Evolutionary conservation across 2,113 vertebrate genomes (phyloP), one percentile per base, ranked within the genome.

Genomic region (Cariama cristata): DNA sequence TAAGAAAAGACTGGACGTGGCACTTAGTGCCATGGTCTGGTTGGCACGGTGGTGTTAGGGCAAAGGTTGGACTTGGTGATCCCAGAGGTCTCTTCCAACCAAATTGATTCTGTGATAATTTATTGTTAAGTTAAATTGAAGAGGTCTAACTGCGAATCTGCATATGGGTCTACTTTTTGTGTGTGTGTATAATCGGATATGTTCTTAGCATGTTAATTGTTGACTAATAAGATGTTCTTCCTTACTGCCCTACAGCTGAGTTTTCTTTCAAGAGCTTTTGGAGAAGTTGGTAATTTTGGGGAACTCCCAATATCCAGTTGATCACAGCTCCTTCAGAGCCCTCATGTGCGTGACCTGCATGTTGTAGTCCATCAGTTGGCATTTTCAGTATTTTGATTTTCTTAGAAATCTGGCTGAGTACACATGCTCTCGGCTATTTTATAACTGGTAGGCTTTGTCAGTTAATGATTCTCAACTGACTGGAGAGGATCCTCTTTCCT

Each of bases 141-240:
- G 40, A 50, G 17, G 42, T 71, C n/a, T 23, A 23, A 28, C n/a
- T 52, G 9, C 28, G 35, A 44, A 7, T 66, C 62, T 88, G 16
- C 27, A 6, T 21, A n/a, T 60, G 75, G 67, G 32, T 38, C 60
- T 14, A 4, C 6, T 73, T 58, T 8, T 40, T 55, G 30, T 50
- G 6, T 66, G 4, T 69, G 8, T 75, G 11, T 50, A 4, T 63
- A 56, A 64, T 23, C 0, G 0, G 9, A 1, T 66, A 1, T 56
- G 40, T 79, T 75, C 26, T 92, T 76, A 56, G 66, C 35, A 15
- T 73, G 14, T 33, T 64, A 79, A n/a, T 44, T 45, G 21, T 8
- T 67, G 14, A 11, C 80, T 60, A 40, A 9, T 47, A 62, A 71
- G 40, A 72, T 16, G 22, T 72, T 74, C 19, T 24, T 94, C 22